These are phyloP conservation scores for Callaeas wilsoni DNA, from an alignment of 2,113 vertebrate species.

Conservation along the genomic window DNA sequence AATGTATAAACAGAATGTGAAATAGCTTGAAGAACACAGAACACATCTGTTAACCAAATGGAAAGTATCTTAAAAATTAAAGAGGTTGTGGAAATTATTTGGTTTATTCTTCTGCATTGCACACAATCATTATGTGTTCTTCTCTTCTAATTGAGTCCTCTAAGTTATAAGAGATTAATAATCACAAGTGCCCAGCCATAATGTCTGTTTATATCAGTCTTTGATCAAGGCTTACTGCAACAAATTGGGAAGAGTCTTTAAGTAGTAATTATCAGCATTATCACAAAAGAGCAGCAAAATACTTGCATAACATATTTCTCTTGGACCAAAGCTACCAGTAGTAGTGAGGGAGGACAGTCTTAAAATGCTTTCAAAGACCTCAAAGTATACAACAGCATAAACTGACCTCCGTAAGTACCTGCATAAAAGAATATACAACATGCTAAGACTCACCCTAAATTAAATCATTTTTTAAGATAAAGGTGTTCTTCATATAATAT, in stretches of 20 bases:
- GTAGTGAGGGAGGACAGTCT: background rate
- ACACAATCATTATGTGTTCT: background rate
- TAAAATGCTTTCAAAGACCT: background rate
- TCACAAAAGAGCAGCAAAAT: background rate
- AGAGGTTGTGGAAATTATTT: constrained; percentile 18
- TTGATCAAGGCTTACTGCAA: constrained; percentile 35
- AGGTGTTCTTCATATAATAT: background rate
- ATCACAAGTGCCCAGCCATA: constrained; percentile 16
- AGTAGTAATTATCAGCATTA: constrained; percentile 12
- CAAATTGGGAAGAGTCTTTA: constrained; percentile 12
- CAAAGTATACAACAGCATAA: background rate
- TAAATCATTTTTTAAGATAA: background rate
- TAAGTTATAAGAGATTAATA: constrained; percentile 31
- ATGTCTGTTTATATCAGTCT: constrained; percentile 23
- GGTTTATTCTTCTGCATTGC: background rate
- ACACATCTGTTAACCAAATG: constrained; percentile 43
- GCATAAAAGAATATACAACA: background rate
- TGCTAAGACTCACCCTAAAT: background rate
- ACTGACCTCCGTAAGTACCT: background rate
- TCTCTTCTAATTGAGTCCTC: background rate
- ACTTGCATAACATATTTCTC: background rate
- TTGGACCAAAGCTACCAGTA: background rate
- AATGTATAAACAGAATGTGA: constrained; percentile 30
- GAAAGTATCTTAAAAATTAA: constrained; percentile 54
- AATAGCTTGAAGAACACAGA: constrained; percentile 21